Evolutionary conservation across 2,888 invertebrate genomes (phyloP), one percentile per base, ranked within the genome.

Genomic region (Nasonovia ribisnigri): DNA sequence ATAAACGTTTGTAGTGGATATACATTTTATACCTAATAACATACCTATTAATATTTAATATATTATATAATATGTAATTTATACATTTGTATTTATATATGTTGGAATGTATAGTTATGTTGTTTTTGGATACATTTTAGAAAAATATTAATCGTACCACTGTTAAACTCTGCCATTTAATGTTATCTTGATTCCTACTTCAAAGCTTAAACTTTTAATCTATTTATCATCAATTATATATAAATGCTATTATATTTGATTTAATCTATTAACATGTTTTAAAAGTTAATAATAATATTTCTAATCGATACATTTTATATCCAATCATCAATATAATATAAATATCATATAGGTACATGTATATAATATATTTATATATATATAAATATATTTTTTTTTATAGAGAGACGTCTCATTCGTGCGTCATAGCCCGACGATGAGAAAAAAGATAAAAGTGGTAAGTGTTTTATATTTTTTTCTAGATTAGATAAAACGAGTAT

Each of bases 391-490:
- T 86, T 86, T 91, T 91, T 86, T 67, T 67, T 92, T 87, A n/a
- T 88, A 42, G 42, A 92, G 88, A 77, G 88, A 88, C 36, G 36
- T 77, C 77, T 77, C 36, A 77, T 46, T 36, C 13, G 54, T 91
- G 91, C 88, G 42, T 92, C 67, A 92, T 46, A 88, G 67, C 67
- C 67, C 29, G 29, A 57, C 3, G 36, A 87, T 67, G 11, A 60
- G 11, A 84, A 51, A 88, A 77, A 36, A 54, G 8, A 48, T 48
- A 67, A 92, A 67, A 48, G 26, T 88, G 92, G 92, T 92, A 26
- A 92, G 92, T 92, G 87, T 92, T 92, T 42, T 29, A 24, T 26
- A 43, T 86, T 91, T 67, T 67, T 88, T 90, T 88, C 13, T 88
- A 67, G 88, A 92, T 92, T 67, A 92, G 92, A 92, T 92, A 67